Conservation (phyloP, 37 sponge, comb jelly and placozoan genomes). For the Spongilla lacustris region DNA sequence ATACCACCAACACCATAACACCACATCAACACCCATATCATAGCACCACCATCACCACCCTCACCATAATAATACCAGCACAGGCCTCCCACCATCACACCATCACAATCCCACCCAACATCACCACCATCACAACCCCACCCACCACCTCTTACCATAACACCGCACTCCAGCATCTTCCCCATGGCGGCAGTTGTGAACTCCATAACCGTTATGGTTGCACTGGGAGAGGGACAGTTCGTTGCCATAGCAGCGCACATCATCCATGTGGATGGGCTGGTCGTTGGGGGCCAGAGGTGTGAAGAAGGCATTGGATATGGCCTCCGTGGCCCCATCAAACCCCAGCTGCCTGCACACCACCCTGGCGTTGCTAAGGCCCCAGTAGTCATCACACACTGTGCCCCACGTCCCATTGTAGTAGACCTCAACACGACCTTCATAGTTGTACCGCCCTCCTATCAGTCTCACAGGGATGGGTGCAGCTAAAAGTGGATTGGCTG, state of each 20-base stretch:
- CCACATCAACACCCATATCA: no score
- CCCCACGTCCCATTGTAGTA: conserved; percentile 21
- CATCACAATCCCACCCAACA: no score
- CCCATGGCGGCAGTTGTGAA: conserved; percentile 40
- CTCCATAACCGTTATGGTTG: background rate
- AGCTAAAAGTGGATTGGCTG: no score
- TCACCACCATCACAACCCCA: no score
- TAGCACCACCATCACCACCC: no score
- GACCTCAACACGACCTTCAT: conserved; percentile 23
- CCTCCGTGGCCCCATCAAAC: background rate
- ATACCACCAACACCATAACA: no score
- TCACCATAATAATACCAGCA: no score
- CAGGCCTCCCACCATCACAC: no score
- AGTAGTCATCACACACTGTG: conserved; percentile 18
- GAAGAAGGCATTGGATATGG: background rate
- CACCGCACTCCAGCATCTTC: conserved; percentile 61
- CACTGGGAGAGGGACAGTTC: conserved; percentile 17
- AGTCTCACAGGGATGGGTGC: background rate
- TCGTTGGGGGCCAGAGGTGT: background rate
- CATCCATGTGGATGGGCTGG: background rate
- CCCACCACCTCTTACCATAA: conserved; percentile 8
- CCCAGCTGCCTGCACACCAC: conserved; percentile 47
- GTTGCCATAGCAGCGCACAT: background rate
- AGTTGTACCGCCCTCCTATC: conserved; percentile 7
- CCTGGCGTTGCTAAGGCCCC: conserved; percentile 4